These are phyloP conservation scores for Gallinago nigripennis DNA, from an alignment of 2,797 vertebrate species.

Conservation along the genomic window DNA sequence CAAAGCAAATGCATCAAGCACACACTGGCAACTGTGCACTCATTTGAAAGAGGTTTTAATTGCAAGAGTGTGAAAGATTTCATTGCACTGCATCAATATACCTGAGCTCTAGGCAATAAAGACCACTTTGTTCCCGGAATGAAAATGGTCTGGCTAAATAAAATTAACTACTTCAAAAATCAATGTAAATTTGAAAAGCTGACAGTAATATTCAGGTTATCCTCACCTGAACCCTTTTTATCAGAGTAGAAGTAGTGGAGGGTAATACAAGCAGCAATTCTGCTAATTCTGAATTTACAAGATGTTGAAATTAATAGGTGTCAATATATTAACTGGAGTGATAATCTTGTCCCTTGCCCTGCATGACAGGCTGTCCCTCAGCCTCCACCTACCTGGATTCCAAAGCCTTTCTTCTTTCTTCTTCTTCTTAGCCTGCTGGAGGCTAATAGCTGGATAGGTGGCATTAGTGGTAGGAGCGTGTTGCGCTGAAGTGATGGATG, in stretches of 20 bases:
- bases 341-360: not conserved
- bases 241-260: not conserved
- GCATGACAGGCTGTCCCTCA: not conserved
- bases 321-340: not conserved
- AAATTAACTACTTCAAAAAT: not conserved
- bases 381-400: not conserved
- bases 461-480: accelerated
- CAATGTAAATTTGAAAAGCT: not conserved
- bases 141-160: not conserved
- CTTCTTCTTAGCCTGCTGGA: not conserved
- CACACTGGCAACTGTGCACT: not conserved
- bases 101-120: not conserved
- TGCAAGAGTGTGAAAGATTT: not conserved
- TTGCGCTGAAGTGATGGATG: not conserved
- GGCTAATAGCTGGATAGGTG: accelerated
- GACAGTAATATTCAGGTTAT: not conserved
- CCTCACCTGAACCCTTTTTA: not conserved
- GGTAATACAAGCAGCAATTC: not conserved
- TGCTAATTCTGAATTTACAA: not conserved
- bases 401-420: not conserved
- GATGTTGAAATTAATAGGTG: not conserved
- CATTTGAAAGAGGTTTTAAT: not conserved
- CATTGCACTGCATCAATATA: not conserved
- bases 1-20: not conserved
- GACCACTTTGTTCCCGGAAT: not conserved